These are phyloP conservation scores for Lasiurus cinereus DNA, from an alignment of 2,113 vertebrate genomes.

Conservation along the genomic window DNA sequence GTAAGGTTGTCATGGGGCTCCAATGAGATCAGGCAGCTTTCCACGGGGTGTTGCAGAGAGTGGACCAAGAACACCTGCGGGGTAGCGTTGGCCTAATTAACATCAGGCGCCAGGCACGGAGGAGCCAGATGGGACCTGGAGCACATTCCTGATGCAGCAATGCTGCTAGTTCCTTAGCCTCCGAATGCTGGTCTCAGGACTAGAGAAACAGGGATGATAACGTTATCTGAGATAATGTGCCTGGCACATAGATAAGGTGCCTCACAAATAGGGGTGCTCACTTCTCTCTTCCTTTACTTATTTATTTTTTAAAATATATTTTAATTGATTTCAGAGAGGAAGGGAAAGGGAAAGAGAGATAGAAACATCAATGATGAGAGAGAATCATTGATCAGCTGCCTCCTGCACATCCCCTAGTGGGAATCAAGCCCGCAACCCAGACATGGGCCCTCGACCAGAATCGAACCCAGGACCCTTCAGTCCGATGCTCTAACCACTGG, in stretches of 20 bases:
- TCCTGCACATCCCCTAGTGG: too few relatives aligned
- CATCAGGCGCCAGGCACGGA: neutral
- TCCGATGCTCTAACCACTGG: too few relatives aligned
- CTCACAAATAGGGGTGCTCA: neutral
- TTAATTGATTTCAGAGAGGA: too few relatives aligned
- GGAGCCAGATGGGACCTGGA: neutral
- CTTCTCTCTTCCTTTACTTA: neutral
- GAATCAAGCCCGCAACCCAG: too few relatives aligned
- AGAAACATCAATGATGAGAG: too few relatives aligned
- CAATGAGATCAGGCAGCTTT: neutral
- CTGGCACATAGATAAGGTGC: neutral
- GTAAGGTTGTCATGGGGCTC: neutral
- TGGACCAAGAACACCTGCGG: neutral
- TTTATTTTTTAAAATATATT: too few relatives aligned
- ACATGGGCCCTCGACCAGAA: too few relatives aligned
- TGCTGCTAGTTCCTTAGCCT: neutral
- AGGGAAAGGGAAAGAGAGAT: too few relatives aligned
- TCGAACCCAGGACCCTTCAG: too few relatives aligned
- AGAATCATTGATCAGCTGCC: too few relatives aligned
- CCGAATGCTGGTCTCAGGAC: neutral
- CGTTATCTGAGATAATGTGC: neutral
- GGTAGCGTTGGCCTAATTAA: neutral
- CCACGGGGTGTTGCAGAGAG: neutral
- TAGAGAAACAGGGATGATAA: neutral
- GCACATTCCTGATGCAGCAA: neutral